phyloP scores from a whole-genome alignment of 2,113 vertebrate genomes.

The Pipa parva region DNA sequence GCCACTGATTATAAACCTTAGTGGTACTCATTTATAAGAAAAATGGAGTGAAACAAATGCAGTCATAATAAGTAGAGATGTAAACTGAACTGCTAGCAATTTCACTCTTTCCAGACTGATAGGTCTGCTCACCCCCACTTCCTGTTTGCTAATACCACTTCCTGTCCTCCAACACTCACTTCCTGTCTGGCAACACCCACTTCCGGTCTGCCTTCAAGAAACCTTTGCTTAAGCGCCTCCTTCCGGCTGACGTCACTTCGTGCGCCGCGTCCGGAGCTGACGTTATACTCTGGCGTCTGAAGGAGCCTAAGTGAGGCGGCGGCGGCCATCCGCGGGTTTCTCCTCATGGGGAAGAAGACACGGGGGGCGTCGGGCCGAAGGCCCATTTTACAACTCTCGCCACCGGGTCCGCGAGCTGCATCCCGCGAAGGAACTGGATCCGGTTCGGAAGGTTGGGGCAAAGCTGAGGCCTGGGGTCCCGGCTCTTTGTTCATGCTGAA shows the following conservation, averaged over 20 bases:
- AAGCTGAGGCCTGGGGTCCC: too few species aligned
- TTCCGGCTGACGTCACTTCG: too few species aligned
- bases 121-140: background rate
- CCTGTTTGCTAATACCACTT: background rate
- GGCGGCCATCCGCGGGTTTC: constrained; percentile 17
- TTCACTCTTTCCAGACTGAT: too few species aligned
- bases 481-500: too few species aligned
- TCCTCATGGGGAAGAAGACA: constrained; percentile 71
- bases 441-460: constrained; percentile 29
- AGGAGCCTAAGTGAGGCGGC: background rate
- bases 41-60: too few species aligned
- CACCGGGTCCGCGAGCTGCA: constrained; percentile 65
- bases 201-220: too few species aligned
- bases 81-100: too few species aligned
- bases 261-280: background rate
- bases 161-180: background rate
- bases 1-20: too few species aligned
- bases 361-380: constrained; percentile 74
- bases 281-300: background rate
- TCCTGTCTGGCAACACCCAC: background rate
- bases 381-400: constrained; percentile 88
- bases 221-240: too few species aligned
- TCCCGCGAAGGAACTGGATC: constrained; percentile 64
- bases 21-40: too few species aligned
- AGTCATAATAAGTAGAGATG: too few species aligned